Conservation (phyloP, 2,797 vertebrate genomes). For the Syndactyla subalaris region DNA sequence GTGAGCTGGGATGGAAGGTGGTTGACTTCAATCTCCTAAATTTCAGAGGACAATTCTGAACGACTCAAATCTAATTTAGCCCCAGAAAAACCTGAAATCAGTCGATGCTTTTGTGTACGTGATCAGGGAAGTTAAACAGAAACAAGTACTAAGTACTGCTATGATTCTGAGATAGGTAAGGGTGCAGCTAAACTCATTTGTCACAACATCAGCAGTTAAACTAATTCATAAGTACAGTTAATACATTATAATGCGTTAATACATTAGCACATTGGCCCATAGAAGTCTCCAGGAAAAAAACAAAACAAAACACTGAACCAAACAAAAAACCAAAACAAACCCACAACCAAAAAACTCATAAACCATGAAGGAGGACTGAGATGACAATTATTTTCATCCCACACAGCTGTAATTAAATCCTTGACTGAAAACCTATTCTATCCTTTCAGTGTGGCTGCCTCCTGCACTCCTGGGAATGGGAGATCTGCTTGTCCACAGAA, state of each 20-base stretch:
- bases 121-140: background rate
- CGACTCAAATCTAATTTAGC: background rate
- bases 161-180: background rate
- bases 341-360: background rate
- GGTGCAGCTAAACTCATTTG: background rate
- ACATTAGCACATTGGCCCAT: background rate
- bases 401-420: background rate
- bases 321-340: background rate
- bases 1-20: background rate
- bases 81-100: background rate
- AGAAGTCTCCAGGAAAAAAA: background rate
- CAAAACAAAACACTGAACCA: too few species aligned
- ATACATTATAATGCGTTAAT: background rate
- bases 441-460: background rate
- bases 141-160: background rate
- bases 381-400: background rate
- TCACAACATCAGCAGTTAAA: background rate
- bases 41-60: background rate
- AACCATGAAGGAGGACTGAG: background rate
- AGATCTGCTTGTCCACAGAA: background rate
- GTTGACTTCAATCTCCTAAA: background rate
- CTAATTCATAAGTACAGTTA: background rate
- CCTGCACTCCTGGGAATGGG: background rate
- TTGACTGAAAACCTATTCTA: background rate
- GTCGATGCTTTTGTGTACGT: background rate